Conservation (phyloP, 2,113 vertebrate genomes). For the Cinclus cinclus region DNA sequence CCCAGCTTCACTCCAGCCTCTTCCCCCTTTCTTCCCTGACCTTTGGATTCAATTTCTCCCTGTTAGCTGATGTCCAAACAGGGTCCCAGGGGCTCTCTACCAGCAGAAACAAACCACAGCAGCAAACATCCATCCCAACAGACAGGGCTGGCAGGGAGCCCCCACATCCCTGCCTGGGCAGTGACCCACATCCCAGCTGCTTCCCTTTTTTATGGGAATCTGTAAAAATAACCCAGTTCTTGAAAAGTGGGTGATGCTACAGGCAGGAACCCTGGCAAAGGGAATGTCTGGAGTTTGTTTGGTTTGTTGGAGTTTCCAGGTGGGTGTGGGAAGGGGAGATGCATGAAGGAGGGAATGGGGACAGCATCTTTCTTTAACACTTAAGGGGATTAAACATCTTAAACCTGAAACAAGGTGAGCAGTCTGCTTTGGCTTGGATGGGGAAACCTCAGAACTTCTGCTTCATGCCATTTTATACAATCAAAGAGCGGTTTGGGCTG, state of each 20-base stretch:
- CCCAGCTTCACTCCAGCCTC: neutral
- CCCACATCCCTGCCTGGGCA: neutral
- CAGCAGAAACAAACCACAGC: neutral
- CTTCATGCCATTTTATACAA: neutral
- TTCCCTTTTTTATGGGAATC: neutral
- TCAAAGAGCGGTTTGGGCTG: neutral
- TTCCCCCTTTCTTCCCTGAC: constrained; percentile 21
- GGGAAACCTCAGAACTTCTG: neutral
- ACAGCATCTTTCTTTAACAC: neutral
- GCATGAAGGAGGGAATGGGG: accelerated
- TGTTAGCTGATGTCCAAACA: neutral
- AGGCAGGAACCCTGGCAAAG: neutral
- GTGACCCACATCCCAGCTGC: neutral
- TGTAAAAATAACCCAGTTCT: neutral
- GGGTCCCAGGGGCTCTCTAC: neutral
- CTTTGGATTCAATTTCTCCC: constrained; percentile 22
- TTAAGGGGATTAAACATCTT: neutral
- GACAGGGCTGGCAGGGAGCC: neutral
- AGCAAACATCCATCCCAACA: neutral
- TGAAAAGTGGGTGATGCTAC: neutral
- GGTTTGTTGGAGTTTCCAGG: neutral
- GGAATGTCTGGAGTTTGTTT: neutral
- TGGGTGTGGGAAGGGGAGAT: neutral
- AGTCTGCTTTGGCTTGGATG: neutral
- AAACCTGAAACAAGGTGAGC: neutral